These are phyloP conservation scores for Orbicella faveolata DNA, from an alignment of 64 coral and sea anemone genomes.

Conservation along the genomic window DNA sequence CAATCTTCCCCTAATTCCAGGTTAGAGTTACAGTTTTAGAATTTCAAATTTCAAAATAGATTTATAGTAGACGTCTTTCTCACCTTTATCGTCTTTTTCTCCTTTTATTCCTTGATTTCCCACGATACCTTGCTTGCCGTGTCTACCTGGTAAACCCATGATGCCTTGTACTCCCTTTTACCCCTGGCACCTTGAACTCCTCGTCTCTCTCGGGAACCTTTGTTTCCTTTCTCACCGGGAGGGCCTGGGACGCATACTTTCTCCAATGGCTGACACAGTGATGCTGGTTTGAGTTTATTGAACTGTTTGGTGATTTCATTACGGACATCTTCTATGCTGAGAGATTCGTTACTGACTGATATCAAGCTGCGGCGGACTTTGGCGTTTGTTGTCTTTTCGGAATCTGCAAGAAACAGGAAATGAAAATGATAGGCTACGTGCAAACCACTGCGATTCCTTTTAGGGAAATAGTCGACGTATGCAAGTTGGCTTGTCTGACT, in stretches of 20 bases:
- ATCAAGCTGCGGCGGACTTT: background rate
- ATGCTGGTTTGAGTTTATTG: too few species aligned
- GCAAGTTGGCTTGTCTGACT: too few species aligned
- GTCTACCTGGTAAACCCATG: conserved; percentile 39
- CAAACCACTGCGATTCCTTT: too few species aligned
- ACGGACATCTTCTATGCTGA: conserved; percentile 19
- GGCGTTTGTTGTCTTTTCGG: too few species aligned
- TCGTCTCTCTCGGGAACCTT: conserved; percentile 41
- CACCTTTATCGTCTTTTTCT: conserved; percentile 35
- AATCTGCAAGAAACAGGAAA: background rate
- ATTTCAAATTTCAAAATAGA: too few species aligned
- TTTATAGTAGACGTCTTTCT: too few species aligned
- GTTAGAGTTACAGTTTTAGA: too few species aligned
- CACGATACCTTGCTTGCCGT: conserved; percentile 53
- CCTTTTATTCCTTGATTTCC: conserved; percentile 51
- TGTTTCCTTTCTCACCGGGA: conserved; percentile 35
- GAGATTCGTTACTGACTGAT: background rate
- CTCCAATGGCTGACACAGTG: too few species aligned
- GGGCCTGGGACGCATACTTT: conserved; percentile 47
- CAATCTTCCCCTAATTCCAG: too few species aligned
- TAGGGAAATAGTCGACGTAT: too few species aligned
- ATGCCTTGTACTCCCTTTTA: conserved; percentile 20
- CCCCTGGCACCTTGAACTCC: conserved; percentile 30
- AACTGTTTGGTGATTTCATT: conserved; percentile 27
- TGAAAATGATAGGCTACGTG: too few species aligned